phyloP scores from a whole-genome alignment of 2,113 vertebrate species.

The Paedocypris sp. region DNA sequence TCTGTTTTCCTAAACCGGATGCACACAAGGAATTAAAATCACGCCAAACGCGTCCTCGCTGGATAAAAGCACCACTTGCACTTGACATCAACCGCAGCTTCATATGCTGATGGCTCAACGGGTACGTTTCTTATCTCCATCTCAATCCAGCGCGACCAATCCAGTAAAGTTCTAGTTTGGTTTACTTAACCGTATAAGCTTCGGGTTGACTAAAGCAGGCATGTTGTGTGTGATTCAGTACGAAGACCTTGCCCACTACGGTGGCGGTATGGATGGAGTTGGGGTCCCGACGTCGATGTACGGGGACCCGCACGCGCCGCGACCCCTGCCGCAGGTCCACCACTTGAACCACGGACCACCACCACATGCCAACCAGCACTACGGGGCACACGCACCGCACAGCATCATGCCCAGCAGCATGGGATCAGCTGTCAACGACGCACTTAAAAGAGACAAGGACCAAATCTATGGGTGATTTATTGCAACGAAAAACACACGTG shows the following conservation, averaged over 20 bases:
- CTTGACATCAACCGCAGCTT: slow-evolving; percentile 69
- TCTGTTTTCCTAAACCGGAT: slow-evolving; percentile 6
- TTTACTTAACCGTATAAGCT: background rate
- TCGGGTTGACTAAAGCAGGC: background rate
- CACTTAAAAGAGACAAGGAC: slow-evolving; percentile 91
- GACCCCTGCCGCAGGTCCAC: slow-evolving; percentile 83
- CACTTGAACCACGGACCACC: slow-evolving; percentile 90
- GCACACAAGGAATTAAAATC: slow-evolving; percentile 3
- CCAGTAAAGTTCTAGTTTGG: background rate
- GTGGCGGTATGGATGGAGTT: slow-evolving; percentile 83
- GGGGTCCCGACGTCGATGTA: slow-evolving; percentile 87
- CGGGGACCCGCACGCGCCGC: slow-evolving; percentile 85
- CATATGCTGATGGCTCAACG: slow-evolving; percentile 91
- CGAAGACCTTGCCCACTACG: slow-evolving; percentile 91
- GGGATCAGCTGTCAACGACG: slow-evolving; percentile 86
- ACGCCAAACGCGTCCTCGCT: background rate
- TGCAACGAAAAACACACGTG: no score
- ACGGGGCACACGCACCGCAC: slow-evolving; percentile 85
- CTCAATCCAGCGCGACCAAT: background rate
- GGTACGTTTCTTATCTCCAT: slow-evolving; percentile 80
- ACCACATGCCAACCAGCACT: slow-evolving; percentile 84
- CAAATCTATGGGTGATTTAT: slow-evolving; percentile 84
- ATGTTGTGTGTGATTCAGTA: slow-evolving; percentile 59
- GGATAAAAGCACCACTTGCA: slow-evolving; percentile 52
- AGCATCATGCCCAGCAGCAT: slow-evolving; percentile 83